phyloP scores from a whole-genome alignment of 2,113 vertebrate species.

The Apus apus region DNA sequence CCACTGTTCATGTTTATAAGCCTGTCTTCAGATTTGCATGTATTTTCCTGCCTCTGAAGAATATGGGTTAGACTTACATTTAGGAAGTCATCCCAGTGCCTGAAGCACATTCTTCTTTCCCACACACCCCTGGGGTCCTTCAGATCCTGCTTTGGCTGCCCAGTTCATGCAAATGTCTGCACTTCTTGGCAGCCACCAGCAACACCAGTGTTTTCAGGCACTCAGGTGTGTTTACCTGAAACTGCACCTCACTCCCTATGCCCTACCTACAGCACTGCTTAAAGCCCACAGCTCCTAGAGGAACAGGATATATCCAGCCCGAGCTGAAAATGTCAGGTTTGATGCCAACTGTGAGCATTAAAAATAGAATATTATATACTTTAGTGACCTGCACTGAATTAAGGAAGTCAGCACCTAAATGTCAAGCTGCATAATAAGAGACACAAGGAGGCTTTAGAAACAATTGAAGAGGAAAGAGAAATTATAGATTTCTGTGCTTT shows the following conservation, averaged over 20 bases:
- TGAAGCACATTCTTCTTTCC: no score
- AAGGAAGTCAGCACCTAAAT: neutral
- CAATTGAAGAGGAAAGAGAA: neutral
- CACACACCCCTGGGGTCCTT: neutral
- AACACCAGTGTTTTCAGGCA: no score
- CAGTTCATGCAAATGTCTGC: neutral
- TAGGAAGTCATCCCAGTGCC: neutral
- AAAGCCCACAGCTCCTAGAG: neutral
- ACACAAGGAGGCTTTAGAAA: neutral
- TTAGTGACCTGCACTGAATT: neutral
- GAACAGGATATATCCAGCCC: rapidly evolving
- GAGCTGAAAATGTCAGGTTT: neutral
- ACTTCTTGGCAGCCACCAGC: neutral
- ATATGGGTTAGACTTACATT: rapidly evolving
- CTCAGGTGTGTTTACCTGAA: neutral
- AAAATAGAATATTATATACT: neutral
- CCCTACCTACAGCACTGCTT: neutral
- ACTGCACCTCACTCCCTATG: neutral
- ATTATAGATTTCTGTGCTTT: neutral
- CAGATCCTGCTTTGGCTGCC: neutral
- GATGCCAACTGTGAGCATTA: neutral
- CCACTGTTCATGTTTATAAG: neutral
- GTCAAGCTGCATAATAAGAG: neutral
- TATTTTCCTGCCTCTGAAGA: neutral
- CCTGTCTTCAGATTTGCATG: neutral